Percentiles rank a stretch among this genome's conserved stretches.
Conservation (phyloP, 2,113 vertebrate species). For the Gobius niger region DNA sequence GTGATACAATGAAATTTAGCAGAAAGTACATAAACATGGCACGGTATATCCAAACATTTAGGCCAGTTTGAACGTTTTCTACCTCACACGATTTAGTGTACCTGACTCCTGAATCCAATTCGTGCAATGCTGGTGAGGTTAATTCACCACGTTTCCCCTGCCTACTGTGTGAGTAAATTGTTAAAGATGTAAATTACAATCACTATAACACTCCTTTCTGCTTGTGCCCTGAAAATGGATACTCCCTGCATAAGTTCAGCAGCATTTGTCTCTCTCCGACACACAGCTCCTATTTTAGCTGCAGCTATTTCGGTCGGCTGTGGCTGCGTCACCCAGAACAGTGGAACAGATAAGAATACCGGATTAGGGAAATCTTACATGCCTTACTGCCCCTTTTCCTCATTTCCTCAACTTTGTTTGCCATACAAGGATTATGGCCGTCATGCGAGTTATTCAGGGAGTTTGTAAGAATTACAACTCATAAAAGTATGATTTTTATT, state of each 20-base stretch:
- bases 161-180: constrained; percentile 6
- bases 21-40: no score
- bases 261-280: constrained; percentile 32
- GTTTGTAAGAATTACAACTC: no score
- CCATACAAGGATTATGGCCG: background rate
- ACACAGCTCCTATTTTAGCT: constrained; percentile 53
- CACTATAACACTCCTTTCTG: constrained; percentile 21
- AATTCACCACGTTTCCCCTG: constrained; percentile 15
- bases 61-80: no score
- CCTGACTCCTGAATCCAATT: background rate
- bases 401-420: constrained; percentile 13
- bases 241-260: constrained; percentile 35
- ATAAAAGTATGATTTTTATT: background rate
- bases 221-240: constrained; percentile 6
- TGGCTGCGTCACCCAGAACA: constrained; percentile 55
- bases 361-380: constrained; percentile 50
- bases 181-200: constrained; percentile 5
- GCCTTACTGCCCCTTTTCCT: constrained; percentile 23
- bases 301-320: constrained; percentile 60
- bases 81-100: background rate
- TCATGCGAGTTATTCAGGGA: background rate
- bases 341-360: constrained; percentile 46
- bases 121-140: constrained; percentile 12
- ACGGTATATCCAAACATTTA: background rate
- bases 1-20: no score